A percentile compares a stretch with the other conserved stretches of the same genome.
Evolutionary conservation across 1,140 invertebrate genomes (phyloP).

Genomic region (Leptinotarsa lineolata): DNA sequence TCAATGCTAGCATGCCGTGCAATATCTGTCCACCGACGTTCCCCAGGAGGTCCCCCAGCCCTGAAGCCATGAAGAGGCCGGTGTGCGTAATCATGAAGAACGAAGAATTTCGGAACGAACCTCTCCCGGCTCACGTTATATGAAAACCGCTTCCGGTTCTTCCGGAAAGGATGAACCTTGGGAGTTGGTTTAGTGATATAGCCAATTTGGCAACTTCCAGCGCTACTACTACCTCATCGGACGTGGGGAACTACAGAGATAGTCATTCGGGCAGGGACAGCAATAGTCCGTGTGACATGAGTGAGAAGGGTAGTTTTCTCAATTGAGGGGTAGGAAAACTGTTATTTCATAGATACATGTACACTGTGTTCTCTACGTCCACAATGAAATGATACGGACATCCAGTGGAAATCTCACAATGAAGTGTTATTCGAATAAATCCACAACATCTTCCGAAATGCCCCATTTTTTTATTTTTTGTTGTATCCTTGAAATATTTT

Average conservation of each 20-base stretch:
- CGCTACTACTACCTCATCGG: constrained; percentile 24
- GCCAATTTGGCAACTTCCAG: constrained; percentile 49
- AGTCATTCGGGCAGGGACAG: constrained; percentile 44
- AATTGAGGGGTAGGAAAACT: neutral
- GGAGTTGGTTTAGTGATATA: constrained; percentile 59
- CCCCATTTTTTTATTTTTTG: too few species aligned
- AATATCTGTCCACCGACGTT: constrained; percentile 54
- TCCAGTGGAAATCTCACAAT: too few species aligned
- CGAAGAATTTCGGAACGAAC: constrained; percentile 56
- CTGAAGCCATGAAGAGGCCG: constrained; percentile 57
- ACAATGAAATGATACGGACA: too few species aligned
- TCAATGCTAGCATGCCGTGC: constrained; percentile 44
- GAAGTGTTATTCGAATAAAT: too few species aligned
- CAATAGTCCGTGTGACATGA: constrained; percentile 42
- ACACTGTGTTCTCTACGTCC: too few species aligned
- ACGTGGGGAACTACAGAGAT: constrained; percentile 35
- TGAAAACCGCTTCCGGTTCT: constrained; percentile 83
- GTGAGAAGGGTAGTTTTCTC: constrained; percentile 14
- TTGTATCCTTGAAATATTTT: too few species aligned
- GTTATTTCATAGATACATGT: too few species aligned
- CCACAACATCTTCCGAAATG: too few species aligned
- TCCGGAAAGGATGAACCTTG: constrained; percentile 60
- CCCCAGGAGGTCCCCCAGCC: constrained; percentile 59
- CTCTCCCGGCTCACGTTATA: constrained; percentile 69
- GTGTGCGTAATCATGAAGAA: constrained; percentile 64